Evolutionary conservation across 2,888 invertebrate genomes (phyloP), one percentile per base, ranked within the genome.

Genomic region (Agrenia bidenticulata): DNA sequence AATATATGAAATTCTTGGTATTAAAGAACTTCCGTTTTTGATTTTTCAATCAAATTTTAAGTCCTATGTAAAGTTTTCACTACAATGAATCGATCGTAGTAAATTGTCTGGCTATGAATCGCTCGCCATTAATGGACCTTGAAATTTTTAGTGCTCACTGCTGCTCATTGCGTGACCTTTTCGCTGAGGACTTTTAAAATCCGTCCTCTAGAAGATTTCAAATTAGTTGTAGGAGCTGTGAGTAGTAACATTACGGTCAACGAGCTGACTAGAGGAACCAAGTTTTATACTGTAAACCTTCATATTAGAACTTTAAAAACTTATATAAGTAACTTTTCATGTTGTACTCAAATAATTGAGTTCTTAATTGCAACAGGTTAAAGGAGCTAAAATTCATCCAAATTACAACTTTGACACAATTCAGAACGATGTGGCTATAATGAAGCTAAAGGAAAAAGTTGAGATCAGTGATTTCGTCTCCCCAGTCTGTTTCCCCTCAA

Each of bases 341-440:
- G n/a, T n/a, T n/a, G n/a, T n/a, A n/a, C n/a, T n/a, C n/a, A n/a
- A n/a, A n/a, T n/a, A n/a, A n/a, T n/a, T n/a, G n/a, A n/a, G n/a
- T n/a, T n/a, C 5, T 1, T 21, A n/a, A n/a, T n/a, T n/a, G n/a
- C n/a, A n/a, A n/a, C n/a, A 72, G 71, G 61, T 72, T 0, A 72
- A 63, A 37, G 67, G 62, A n/a, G 69, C 69, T 19, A 65, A 69
- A 55, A 61, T 67, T 17, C 69, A 72, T 24, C 72, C 72, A 2
- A 72, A 51, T 42, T 72, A 72, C 32, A 67, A 72, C 23, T 72
- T 66, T 49, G 67, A 67, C 23, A 60, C 60, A 2, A 63, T 72
- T 27, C 72, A 72, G 37, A 66, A 69, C 59, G 72, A 72, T 55
- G 53, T 72, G 27, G 72, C 67, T 24, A 65, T 72, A 2, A 63